A percentile compares a stretch with the other conserved stretches of the same genome.
phyloP scores from a whole-genome alignment of 2,113 vertebrate species.

The Paradisaea rubra region DNA sequence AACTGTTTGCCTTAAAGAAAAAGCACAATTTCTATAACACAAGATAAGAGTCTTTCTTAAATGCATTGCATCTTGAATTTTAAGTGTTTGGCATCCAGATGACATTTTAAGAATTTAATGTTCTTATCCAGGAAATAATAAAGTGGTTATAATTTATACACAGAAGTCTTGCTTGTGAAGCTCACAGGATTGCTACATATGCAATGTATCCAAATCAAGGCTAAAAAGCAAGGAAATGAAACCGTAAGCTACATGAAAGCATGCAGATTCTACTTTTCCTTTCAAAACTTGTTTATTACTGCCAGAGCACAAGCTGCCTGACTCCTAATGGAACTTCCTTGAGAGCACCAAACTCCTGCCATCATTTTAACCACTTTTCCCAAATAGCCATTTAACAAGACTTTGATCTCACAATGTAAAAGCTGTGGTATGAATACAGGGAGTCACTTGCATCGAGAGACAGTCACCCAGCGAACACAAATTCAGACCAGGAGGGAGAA shows the following conservation, averaged over 20 bases:
- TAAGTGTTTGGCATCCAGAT: conserved; percentile 36
- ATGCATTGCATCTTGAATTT: neutral
- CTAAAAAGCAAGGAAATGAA: conserved; percentile 11
- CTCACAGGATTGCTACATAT: neutral
- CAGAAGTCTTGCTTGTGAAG: conserved; percentile 4
- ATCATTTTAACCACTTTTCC: neutral
- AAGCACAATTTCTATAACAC: neutral
- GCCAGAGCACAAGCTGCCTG: neutral
- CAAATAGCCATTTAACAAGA: neutral
- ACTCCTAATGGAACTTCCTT: neutral
- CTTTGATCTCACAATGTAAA: neutral
- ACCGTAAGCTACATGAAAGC: neutral
- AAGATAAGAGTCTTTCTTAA: conserved; percentile 33
- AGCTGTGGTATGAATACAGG: fast-evolving
- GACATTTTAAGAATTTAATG: conserved; percentile 22
- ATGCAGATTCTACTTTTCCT: conserved; percentile 15
- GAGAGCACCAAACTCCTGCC: neutral
- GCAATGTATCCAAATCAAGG: neutral
- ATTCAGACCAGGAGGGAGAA: neutral
- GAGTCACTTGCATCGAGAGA: fast-evolving
- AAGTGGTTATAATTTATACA: conserved; percentile 27
- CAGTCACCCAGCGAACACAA: neutral
- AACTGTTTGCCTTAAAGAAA: conserved; percentile 46
- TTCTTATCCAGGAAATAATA: conserved; percentile 54
- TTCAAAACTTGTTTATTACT: neutral